Percentiles rank a stretch among this genome's conserved stretches.
Conservation (phyloP, 2,888 invertebrate species). For the Temnothorax unifasciatus region DNA sequence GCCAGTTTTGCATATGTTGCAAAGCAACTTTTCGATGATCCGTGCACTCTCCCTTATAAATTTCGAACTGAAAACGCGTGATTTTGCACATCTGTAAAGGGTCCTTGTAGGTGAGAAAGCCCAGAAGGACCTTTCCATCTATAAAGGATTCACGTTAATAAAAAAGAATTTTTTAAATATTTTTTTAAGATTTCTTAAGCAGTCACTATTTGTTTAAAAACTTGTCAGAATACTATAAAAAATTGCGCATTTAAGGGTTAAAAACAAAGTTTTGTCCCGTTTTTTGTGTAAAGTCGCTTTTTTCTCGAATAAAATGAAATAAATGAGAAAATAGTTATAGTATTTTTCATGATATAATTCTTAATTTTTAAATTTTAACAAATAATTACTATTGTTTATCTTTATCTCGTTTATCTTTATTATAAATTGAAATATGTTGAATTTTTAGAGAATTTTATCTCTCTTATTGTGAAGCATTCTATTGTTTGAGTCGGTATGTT, state of each 20-base stretch:
- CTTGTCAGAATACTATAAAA: too few species aligned
- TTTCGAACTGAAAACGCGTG: too few species aligned
- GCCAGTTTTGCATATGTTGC: too few species aligned
- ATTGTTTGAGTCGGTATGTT: background rate
- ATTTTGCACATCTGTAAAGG: too few species aligned
- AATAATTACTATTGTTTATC: background rate
- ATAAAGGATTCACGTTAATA: too few species aligned
- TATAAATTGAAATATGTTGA: background rate
- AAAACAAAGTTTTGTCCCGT: background rate
- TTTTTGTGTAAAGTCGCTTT: background rate
- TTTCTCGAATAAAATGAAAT: background rate
- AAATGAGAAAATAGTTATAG: background rate
- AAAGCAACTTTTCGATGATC: too few species aligned
- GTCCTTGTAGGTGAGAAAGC: too few species aligned
- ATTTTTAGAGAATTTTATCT: background rate
- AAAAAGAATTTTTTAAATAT: too few species aligned
- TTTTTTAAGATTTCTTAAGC: too few species aligned
- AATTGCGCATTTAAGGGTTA: background rate
- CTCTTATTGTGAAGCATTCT: background rate
- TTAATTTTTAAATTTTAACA: background rate
- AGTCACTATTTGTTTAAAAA: too few species aligned
- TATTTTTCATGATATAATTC: constrained; percentile 12
- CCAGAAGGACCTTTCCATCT: too few species aligned
- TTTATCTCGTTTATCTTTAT: background rate
- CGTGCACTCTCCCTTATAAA: too few species aligned